phyloP scores from a whole-genome alignment of 2,888 invertebrate genomes.

The Ennomos quercinarius region DNA sequence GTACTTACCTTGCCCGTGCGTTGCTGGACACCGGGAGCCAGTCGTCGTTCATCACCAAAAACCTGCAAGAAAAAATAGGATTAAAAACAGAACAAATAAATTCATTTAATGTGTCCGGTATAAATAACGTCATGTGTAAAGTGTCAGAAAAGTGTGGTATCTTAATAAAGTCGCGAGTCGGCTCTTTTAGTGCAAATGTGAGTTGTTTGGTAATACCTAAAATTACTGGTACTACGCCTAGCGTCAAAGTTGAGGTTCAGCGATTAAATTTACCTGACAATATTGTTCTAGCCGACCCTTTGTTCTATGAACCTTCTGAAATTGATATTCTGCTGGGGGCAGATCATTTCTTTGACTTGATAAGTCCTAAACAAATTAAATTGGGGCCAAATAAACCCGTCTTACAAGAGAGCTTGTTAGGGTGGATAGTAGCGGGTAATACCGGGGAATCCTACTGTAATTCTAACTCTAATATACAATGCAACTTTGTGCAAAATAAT shows the following conservation, averaged over 20 bases:
- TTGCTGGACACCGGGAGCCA: constrained; percentile 7
- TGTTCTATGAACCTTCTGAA: constrained; percentile 35
- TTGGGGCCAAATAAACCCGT: constrained; percentile 29
- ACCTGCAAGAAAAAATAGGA: not conserved
- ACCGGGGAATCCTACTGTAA: not conserved
- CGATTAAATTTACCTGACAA: constrained; percentile 23
- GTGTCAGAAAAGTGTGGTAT: constrained; percentile 1
- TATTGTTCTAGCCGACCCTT: constrained; percentile 39
- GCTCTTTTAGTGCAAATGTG: constrained; percentile 1
- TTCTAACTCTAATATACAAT: not conserved
- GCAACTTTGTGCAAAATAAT: constrained; percentile 5
- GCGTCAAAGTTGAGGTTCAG: not conserved
- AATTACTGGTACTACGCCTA: constrained; percentile 2
- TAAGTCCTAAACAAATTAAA: constrained; percentile 32
- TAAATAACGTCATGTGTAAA: not conserved
- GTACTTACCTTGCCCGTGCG: constrained; percentile 2
- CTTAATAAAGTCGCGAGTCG: not conserved
- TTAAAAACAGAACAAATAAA: constrained; percentile 1
- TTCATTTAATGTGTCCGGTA: constrained; percentile 5
- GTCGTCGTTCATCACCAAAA: constrained; percentile 1
- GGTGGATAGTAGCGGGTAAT: constrained; percentile 12
- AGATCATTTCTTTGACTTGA: constrained; percentile 42
- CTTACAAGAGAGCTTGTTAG: not conserved
- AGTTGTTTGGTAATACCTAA: constrained; percentile 3
- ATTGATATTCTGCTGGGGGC: constrained; percentile 43